Evolutionary conservation across 2,888 invertebrate species (phyloP).

Genomic region (Nemotelus nigrinus): DNA sequence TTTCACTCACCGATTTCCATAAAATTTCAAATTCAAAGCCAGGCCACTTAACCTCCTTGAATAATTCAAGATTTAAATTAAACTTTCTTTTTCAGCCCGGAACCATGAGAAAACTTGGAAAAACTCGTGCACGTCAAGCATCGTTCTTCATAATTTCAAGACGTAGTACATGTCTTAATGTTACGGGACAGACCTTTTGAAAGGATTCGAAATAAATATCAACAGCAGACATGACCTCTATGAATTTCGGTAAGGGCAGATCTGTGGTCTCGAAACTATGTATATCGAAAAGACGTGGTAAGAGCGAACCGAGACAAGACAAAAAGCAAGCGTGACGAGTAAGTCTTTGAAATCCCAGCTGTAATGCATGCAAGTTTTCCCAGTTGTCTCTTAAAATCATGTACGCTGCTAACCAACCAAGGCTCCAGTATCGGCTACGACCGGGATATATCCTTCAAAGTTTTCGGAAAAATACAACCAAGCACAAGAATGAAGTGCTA

Average conservation of each 20-base stretch:
- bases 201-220: constrained; percentile 25
- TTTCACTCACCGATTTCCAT: neutral
- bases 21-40: constrained; percentile 15
- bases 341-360: constrained; percentile 31
- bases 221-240: constrained; percentile 27
- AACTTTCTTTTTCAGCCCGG: constrained; percentile 22
- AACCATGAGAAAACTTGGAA: neutral
- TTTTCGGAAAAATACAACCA: constrained; percentile 7
- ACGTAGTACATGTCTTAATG: neutral
- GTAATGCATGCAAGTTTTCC: constrained; percentile 30
- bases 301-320: neutral
- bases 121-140: neutral
- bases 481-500: too few relatives aligned
- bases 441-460: constrained; percentile 35
- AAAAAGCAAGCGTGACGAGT: neutral
- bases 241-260: neutral
- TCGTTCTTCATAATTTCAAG: neutral
- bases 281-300: neutral
- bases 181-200: neutral
- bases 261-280: neutral
- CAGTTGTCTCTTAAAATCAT: constrained; percentile 31
- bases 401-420: constrained; percentile 5
- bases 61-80: constrained; percentile 34
- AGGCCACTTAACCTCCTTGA: constrained; percentile 37
- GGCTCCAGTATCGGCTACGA: neutral